Conservation (phyloP, 2,797 vertebrate genomes). For the Novumbra hubbsi region DNA sequence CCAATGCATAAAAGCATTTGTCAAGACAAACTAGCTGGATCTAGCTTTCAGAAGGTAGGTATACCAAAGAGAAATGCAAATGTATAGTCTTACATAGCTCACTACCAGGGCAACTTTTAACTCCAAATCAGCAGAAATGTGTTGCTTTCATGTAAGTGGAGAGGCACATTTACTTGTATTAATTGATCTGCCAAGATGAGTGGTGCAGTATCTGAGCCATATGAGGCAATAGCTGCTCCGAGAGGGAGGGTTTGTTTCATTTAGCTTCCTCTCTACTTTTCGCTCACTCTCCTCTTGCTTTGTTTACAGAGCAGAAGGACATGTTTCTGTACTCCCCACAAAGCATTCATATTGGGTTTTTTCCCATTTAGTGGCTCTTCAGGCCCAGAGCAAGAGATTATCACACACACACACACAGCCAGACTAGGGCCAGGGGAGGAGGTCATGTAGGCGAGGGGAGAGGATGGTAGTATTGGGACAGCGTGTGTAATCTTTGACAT, state of each 20-base stretch:
- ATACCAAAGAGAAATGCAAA: not conserved
- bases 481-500: conserved; percentile 62
- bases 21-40: not conserved
- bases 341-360: conserved; percentile 21
- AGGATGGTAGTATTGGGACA: conserved; percentile 18
- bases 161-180: not conserved
- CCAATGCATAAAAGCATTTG: not conserved
- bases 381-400: not conserved
- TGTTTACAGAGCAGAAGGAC: not conserved
- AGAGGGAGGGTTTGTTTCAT: conserved; percentile 5
- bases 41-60: not conserved
- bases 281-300: not conserved
- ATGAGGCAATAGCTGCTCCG: not conserved
- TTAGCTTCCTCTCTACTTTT: not conserved
- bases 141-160: not conserved
- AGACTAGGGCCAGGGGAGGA: conserved; percentile 27
- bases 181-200: conserved; percentile 3
- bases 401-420: conserved; percentile 1
- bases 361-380: conserved; percentile 13
- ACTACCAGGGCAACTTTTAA: not conserved
- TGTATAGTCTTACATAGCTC: not conserved
- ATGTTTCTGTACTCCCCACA: conserved; percentile 17
- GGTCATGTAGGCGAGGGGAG: conserved; percentile 33
- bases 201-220: not conserved
- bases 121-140: conserved; percentile 11